Evolutionary conservation across 2,797 vertebrate species (phyloP), one percentile per base, ranked within the genome.

Genomic region (Fringilla coelebs): DNA sequence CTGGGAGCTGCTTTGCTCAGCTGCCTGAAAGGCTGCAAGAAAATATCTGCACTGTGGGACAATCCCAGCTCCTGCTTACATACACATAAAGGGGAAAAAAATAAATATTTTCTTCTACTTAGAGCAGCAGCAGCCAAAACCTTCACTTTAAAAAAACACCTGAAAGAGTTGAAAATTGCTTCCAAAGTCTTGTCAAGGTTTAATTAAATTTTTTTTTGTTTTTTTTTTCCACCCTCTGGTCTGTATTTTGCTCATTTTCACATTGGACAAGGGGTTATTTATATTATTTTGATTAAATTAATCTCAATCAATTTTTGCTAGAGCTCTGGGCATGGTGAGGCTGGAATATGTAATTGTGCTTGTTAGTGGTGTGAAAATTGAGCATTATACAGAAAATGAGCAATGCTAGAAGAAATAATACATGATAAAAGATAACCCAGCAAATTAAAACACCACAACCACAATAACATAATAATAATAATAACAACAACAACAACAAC

Each of bases 211-310:
- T 32, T 52, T 41, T 83, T 77, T 43, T 36, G 9, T n/a, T 90
- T 40, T 40, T 90, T 40, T 40, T 87, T 88, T 78, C 36, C 13
- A 31, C 9, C 10, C 26, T 73, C 36, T 71, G 45, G 36, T 72
- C 21, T 83, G 11, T 26, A 63, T 85, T 93, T 94, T 91, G 13
- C 55, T 68, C 14, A 63, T 91, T 86, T 84, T 86, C 71, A 61
- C 41, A 32, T 38, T 85, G 78, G 49, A 78, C 19, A 14, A 49
- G 21, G 17, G 7, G 25, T 12, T 75, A 20, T 66, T 60, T 92
- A 2, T 22, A 49, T 67, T 61, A 1, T 67, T 86, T 84, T 43
- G 63, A 48, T 91, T 55, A 85, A 71, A 77, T 89, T 72, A 93
- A 70, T 86, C 48, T 63, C n/a, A 93, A 29, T 81, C 66, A 76